Conservation (phyloP, 2,888 invertebrate genomes). For the Drosophila setosimentum region DNA sequence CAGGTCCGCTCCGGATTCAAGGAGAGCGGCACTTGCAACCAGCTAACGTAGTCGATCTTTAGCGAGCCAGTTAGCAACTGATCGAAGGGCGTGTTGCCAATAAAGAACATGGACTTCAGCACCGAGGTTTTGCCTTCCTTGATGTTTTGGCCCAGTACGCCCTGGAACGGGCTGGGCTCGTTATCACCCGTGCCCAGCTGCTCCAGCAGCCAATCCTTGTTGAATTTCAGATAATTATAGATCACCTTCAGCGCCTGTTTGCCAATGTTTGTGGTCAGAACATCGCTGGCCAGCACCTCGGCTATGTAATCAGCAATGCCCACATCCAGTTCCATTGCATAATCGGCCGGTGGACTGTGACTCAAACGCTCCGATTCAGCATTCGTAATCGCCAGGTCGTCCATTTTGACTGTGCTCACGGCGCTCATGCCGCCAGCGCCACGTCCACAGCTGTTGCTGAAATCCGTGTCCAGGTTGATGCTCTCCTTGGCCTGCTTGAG, state of each 20-base stretch:
- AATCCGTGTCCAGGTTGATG: slow-evolving; percentile 85
- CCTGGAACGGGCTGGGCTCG: slow-evolving; percentile 81
- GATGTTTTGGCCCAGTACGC: slow-evolving; percentile 84
- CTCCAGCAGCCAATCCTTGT: slow-evolving; percentile 89
- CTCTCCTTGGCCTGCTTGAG: slow-evolving; percentile 86
- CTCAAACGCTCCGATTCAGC: slow-evolving; percentile 80
- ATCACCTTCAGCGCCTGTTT: slow-evolving; percentile 86
- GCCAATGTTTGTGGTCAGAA: slow-evolving; percentile 88
- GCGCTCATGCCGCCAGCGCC: slow-evolving; percentile 78
- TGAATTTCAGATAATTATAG: slow-evolving; percentile 89
- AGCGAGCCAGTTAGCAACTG: slow-evolving; percentile 87
- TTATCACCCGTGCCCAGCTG: slow-evolving; percentile 86
- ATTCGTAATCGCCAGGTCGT: slow-evolving; percentile 75
- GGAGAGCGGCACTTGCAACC: slow-evolving; percentile 85
- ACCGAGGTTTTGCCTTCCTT: slow-evolving; percentile 86
- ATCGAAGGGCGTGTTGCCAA: slow-evolving; percentile 91
- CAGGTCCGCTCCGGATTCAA: slow-evolving; percentile 85
- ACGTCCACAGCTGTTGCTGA: slow-evolving; percentile 46
- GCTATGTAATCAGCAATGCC: slow-evolving; percentile 86
- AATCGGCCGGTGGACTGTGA: slow-evolving; percentile 82
- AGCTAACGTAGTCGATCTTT: slow-evolving; percentile 85
- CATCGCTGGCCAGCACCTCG: slow-evolving; percentile 88
- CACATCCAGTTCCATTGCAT: slow-evolving; percentile 84
- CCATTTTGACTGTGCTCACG: slow-evolving; percentile 83
- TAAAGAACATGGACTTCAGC: slow-evolving; percentile 92